Evolutionary conservation across 2,113 vertebrate species (phyloP).

Genomic region (Agapornis roseicollis): DNA sequence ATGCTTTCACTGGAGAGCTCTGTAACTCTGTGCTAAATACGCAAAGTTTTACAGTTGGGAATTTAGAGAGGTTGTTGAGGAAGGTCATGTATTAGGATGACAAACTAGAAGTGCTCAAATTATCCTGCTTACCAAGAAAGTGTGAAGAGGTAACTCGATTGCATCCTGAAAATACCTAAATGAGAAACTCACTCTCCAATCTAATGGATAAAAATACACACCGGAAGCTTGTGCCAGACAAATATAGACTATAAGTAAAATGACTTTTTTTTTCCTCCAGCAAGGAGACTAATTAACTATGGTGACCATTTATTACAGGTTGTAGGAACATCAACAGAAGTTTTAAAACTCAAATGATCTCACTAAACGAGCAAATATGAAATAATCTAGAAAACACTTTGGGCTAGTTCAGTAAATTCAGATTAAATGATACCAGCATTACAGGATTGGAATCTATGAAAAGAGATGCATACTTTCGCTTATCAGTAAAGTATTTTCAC

Average conservation of each 20-base stretch:
- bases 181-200: not conserved
- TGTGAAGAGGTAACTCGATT: not conserved
- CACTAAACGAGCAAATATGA: not conserved
- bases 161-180: constrained; percentile 3
- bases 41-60: not conserved
- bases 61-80: not conserved
- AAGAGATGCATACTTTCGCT: not conserved
- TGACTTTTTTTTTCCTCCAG: not conserved
- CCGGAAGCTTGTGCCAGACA: not conserved
- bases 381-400: not conserved
- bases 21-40: not conserved
- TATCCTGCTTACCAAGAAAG: not conserved
- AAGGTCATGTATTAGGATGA: not conserved
- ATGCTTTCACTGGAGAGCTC: not conserved
- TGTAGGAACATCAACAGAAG: not conserved
- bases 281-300: constrained; percentile 18
- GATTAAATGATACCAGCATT: not conserved
- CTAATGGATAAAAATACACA: constrained; percentile 13
- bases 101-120: not conserved
- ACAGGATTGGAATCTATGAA: not conserved
- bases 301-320: not conserved
- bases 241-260: constrained; percentile 23
- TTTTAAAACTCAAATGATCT: not conserved
- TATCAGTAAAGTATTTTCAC: not conserved
- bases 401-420: not conserved